Conservation (phyloP, 2,113 vertebrate species). For the Oncorhynchus kisutch region DNA sequence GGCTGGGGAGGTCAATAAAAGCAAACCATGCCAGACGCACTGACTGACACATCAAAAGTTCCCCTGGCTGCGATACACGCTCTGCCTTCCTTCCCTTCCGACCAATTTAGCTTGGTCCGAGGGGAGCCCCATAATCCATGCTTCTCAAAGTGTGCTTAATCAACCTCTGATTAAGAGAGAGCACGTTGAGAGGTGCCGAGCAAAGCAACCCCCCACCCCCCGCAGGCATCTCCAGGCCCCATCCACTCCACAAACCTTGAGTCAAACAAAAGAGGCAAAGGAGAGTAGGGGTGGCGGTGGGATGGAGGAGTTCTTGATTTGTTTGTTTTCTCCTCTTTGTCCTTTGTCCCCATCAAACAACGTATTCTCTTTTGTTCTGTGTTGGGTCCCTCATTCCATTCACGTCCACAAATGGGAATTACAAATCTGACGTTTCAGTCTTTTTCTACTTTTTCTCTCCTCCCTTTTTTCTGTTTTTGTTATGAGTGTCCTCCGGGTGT, state of each 20-base stretch:
- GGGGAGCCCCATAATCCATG: conserved; percentile 66
- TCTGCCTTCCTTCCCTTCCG: conserved; percentile 56
- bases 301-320: neutral
- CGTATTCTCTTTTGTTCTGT: conserved; percentile 7
- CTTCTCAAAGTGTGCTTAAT: conserved; percentile 54
- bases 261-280: neutral
- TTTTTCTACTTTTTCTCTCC: conserved; percentile 23
- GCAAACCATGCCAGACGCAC: conserved; percentile 48
- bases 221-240: neutral
- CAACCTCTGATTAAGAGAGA: conserved; percentile 59
- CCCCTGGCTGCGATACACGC: conserved; percentile 34
- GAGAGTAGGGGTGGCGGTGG: neutral
- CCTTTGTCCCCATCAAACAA: conserved; percentile 12
- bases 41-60: conserved; percentile 54
- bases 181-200: conserved; percentile 46
- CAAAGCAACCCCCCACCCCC: conserved; percentile 26
- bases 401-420: conserved; percentile 37
- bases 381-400: conserved; percentile 31
- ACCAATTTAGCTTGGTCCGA: conserved; percentile 56
- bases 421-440: conserved; percentile 49
- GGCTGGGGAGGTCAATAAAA: conserved; percentile 51
- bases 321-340: neutral
- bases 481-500: conserved; percentile 56
- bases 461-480: conserved; percentile 48
- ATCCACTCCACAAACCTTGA: neutral